These are phyloP conservation scores for Macrochelys suwanniensis DNA, from an alignment of 2,797 vertebrate genomes.

Conservation along the genomic window DNA sequence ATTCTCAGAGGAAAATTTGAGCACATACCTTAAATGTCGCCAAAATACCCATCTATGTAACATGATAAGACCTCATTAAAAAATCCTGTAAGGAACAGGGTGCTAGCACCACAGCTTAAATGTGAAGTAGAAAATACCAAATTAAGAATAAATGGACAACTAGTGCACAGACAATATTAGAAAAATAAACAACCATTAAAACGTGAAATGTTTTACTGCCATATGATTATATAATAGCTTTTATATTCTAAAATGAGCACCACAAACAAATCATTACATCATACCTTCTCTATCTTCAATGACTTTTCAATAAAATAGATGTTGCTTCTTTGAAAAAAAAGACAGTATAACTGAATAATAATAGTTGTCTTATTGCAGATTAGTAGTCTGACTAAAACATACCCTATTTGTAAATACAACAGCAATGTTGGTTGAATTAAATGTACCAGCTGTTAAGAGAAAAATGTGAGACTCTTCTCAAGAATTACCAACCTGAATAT, in stretches of 20 bases:
- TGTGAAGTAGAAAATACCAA: background rate
- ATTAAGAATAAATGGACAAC: background rate
- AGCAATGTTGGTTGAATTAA: background rate
- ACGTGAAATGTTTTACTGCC: background rate
- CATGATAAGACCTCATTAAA: background rate
- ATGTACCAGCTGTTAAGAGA: background rate
- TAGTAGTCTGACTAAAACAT: background rate
- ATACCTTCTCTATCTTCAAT: background rate
- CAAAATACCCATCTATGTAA: background rate
- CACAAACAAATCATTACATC: background rate
- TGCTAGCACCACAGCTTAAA: background rate
- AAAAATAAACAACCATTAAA: background rate
- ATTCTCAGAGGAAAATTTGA: constrained; percentile 7
- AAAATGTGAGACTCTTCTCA: background rate
- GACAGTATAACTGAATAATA: background rate
- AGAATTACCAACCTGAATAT: background rate
- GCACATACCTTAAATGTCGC: background rate
- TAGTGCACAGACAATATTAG: background rate
- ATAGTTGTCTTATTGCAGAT: background rate
- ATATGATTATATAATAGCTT: background rate
- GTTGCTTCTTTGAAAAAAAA: background rate
- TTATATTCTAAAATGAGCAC: background rate
- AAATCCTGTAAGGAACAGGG: background rate
- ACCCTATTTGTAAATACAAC: background rate
- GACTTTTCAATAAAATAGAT: background rate